Evolutionary conservation across 92 coral and sea anemone species (phyloP), one percentile per base, ranked within the genome.

Genomic region (Pocillopora grandis): DNA sequence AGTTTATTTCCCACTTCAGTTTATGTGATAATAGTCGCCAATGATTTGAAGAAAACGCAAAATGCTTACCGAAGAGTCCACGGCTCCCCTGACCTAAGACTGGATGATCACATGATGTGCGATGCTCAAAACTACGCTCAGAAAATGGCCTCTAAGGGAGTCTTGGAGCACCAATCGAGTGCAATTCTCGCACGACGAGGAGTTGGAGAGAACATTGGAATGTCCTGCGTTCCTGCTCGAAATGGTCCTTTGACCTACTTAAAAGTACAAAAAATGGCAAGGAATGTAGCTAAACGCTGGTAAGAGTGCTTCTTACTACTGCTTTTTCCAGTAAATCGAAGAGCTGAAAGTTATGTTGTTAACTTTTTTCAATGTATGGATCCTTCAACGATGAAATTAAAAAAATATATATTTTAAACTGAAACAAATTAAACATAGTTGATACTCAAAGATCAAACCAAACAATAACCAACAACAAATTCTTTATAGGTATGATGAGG

Each of bases 181-280:
- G 83, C 78, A 6, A 82, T 73, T 1, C 86, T 82, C 1, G 85
- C 93, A 68, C 76, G 87, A 20, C 85, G 87, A 60, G 76, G 91
- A 21, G 84, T 92, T 27, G 98, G 98, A 2, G 98, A 94, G 70
- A 94, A 94, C 60, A 94, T 94, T 18, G 98, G 95, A 19, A 94
- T 87, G 84, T 87, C 93, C 86, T 94, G 98, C 52, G 93, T 87
- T 27, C 79, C 93, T 52, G 86, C 77, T 21, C 83, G 82, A 49
- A 49, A 71, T 35, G 80, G 86, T 23, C 79, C 79, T 10, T 21
- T 82, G 19, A 72, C 17, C 27, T 72, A 42, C 60, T 35, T 66
- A 14, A 82, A 60, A 62, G 52, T 82, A n/a, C 13, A 14, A 1
- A 88, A 85, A 70, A 90, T 89, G 58, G 98, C 90, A 1, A 69